Evolutionary conservation across 2,113 vertebrate genomes (phyloP), one percentile per base, ranked within the genome.

Genomic region (Chaetodon trifascialis): DNA sequence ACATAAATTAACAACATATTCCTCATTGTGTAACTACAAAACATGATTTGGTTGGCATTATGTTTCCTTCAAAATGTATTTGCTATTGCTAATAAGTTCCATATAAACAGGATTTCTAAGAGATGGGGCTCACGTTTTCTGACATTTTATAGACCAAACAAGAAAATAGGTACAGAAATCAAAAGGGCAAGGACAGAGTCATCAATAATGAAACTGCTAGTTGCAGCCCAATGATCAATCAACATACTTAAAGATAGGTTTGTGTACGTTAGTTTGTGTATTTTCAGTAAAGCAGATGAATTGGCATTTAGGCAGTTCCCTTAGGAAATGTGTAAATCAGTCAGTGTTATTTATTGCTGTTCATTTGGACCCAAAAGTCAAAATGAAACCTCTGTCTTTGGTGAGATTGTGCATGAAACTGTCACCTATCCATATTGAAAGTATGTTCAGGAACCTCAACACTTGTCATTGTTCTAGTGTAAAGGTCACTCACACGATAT

Each of bases 401-500:
- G 23, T 73, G 56, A 59, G n/a, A 40, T 75, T 56, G 52, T 42
- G 34, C 52, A 16, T 36, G 5, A 52, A 72, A 76, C 51, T 34
- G 4, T 68, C 19, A 40, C 16, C 5, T 0, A 21, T 4, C 59
- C 12, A 62, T 44, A 25, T 51, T 68, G 36, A 84, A 64, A 64
- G 47, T 23, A 52, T 44, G 56, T 40, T 8, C 25, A 65, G 62
- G 58, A 69, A 47, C 19, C 11, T 38, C 7, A 34, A n/a, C 58
- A 49, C 30, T 38, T 51, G 60, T 88, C 55, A 65, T 88, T 86
- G 79, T 85, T 83, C 14, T n/a, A 1, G 19, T 15, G 11, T 54
- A 79, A 89, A 82, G 76, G 78, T 36, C 52, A 56, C 52, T 74
- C 51, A 17, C 73, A 47, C 40, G 58, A 79, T 76, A 76, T 30